Percentiles rank a stretch among this genome's conserved stretches.
phyloP scores from a whole-genome alignment of 1,140 invertebrate species.

The Drosophila rhopaloa region DNA sequence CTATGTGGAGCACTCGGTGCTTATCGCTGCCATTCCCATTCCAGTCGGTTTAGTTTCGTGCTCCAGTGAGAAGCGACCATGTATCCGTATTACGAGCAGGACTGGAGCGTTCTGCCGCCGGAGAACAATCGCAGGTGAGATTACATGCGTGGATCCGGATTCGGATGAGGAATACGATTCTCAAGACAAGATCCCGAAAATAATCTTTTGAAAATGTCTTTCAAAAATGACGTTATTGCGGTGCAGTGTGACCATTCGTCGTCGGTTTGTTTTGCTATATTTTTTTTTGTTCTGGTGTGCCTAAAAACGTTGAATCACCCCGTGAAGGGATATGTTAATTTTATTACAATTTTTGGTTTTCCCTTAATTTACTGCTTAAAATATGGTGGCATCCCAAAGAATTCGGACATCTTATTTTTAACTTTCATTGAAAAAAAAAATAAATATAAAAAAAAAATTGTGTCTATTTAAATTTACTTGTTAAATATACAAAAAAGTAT shows the following conservation, averaged over 20 bases:
- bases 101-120: slow-evolving; percentile 92
- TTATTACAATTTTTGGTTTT: not conserved
- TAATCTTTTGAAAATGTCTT: slow-evolving; percentile 14
- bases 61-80: slow-evolving; percentile 78
- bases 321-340: not conserved
- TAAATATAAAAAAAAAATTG: too few species aligned
- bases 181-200: not conserved
- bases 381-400: too few species aligned
- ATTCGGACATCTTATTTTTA: not conserved
- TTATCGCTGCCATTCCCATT: slow-evolving; percentile 63
- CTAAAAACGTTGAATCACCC: slow-evolving; percentile 21
- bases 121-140: slow-evolving; percentile 92
- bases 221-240: slow-evolving; percentile 33
- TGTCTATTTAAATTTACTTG: too few species aligned
- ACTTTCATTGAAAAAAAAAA: too few species aligned
- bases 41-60: slow-evolving; percentile 47
- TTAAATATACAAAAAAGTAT: too few species aligned
- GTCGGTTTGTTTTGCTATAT: not conserved
- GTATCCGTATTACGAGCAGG: slow-evolving; percentile 90
- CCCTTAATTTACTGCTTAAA: too few species aligned
- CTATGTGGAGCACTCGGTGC: slow-evolving; percentile 63
- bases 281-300: slow-evolving; percentile 4
- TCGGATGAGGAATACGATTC: not conserved
- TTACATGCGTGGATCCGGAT: not conserved
- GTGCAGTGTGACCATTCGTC: slow-evolving; percentile 22